Evolutionary conservation across 23 tunicate species (phyloP).

Genomic region (Phallusia fumigata): DNA sequence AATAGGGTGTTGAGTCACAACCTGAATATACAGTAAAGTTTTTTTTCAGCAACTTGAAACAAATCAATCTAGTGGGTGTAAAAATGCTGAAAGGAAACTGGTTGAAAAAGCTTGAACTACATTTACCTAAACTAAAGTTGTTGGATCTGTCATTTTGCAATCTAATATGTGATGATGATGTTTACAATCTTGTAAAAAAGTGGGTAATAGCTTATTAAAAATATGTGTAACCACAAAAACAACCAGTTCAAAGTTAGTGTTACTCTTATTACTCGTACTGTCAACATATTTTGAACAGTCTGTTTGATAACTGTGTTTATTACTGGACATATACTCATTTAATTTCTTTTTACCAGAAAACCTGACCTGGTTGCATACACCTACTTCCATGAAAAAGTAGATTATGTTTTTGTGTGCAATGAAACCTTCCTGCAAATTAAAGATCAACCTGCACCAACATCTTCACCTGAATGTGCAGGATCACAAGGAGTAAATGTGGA

Average conservation of each 20-base stretch:
- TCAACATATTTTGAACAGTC: too few species aligned
- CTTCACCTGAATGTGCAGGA: conserved; percentile 2
- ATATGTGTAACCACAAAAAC: too few species aligned
- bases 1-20: too few species aligned
- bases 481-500: neutral
- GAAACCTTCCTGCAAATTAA: neutral
- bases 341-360: conserved; percentile 16
- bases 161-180: conserved; percentile 11
- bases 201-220: too few species aligned
- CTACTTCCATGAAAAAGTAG: conserved; percentile 28
- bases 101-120: conserved; percentile 21
- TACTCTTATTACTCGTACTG: too few species aligned
- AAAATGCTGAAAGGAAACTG: conserved; percentile 11
- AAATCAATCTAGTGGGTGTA: conserved; percentile 12
- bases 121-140: conserved; percentile 17
- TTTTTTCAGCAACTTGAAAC: conserved; percentile 13
- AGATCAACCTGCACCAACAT: neutral
- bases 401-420: neutral
- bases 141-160: conserved; percentile 34
- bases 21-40: neutral
- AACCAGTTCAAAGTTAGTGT: too few species aligned
- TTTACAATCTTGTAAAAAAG: conserved; percentile 24
- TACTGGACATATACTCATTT: too few species aligned
- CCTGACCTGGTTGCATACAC: conserved; percentile 16
- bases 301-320: neutral